Evolutionary conservation across 2,888 invertebrate species (phyloP).

Genomic region (Pseudococcus longispinus): DNA sequence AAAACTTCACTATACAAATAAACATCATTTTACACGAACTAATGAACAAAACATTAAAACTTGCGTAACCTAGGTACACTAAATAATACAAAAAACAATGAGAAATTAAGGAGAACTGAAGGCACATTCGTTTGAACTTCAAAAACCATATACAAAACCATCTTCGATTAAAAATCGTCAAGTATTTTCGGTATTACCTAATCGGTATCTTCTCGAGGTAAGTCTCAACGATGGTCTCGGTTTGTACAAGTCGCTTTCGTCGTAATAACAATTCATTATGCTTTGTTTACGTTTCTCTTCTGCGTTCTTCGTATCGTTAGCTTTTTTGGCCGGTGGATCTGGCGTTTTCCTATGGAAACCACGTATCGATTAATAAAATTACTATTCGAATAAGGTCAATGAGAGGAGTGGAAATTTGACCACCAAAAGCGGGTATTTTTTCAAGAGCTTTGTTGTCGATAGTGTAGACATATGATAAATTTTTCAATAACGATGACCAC

Average conservation of each 20-base stretch:
- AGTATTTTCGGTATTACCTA: slow-evolving; percentile 9
- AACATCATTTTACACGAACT: neutral
- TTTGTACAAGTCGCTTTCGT: slow-evolving; percentile 60
- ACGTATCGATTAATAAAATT: slow-evolving; percentile 28
- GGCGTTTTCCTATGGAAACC: slow-evolving; percentile 16
- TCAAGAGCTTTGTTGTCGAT: neutral
- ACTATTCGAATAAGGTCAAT: neutral
- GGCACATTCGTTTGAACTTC: slow-evolving; percentile 1
- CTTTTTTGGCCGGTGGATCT: neutral
- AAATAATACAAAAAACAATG: neutral
- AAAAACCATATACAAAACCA: neutral
- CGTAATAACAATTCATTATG: slow-evolving; percentile 58
- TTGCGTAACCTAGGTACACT: neutral
- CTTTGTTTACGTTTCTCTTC: slow-evolving; percentile 21
- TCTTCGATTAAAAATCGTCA: neutral
- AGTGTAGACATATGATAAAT: neutral
- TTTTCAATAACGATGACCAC: neutral
- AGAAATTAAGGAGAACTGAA: neutral
- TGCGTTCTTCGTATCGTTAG: neutral
- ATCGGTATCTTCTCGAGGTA: slow-evolving; percentile 48
- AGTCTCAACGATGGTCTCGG: slow-evolving; percentile 58
- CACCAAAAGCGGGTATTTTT: neutral
- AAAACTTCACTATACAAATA: neutral
- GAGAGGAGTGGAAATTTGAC: neutral
- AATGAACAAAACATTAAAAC: slow-evolving; percentile 14